Conservation (phyloP, 2,888 invertebrate species). For the Temnothorax rugatulus region DNA sequence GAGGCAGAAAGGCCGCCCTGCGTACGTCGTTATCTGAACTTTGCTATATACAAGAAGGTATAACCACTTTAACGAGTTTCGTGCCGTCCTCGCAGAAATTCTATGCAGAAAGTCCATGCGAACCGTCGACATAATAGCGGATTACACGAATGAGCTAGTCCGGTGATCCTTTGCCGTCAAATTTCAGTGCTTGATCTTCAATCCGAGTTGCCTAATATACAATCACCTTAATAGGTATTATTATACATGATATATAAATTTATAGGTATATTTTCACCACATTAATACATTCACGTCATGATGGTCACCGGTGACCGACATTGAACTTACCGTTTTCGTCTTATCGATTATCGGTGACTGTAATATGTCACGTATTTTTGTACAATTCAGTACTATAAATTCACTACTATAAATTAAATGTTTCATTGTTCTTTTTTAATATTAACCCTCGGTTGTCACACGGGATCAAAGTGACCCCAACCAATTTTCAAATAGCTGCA, state of each 20-base stretch:
- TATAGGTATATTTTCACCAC: background rate
- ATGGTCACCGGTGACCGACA: too few relatives aligned
- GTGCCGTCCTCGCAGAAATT: constrained; percentile 27
- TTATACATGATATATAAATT: background rate
- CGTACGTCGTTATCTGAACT: constrained; percentile 58
- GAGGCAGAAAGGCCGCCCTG: constrained; percentile 39
- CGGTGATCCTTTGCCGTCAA: constrained; percentile 17
- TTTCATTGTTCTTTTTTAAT: too few relatives aligned
- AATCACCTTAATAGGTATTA: background rate
- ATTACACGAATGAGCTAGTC: constrained; percentile 25
- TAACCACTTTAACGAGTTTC: constrained; percentile 62
- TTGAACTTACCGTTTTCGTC: too few relatives aligned
- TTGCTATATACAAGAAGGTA: constrained; percentile 53
- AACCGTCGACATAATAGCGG: constrained; percentile 23
- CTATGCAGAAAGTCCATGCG: constrained; percentile 1
- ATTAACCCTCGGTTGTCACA: too few relatives aligned
- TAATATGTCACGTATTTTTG: too few relatives aligned
- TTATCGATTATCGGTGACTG: too few relatives aligned
- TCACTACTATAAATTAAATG: too few relatives aligned
- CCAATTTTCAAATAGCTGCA: too few relatives aligned
- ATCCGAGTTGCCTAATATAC: background rate
- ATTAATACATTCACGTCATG: too few relatives aligned
- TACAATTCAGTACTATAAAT: too few relatives aligned
- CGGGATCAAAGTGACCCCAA: too few relatives aligned
- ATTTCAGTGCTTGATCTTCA: background rate